A percentile compares a stretch with the other conserved stretches of the same genome.
Conservation (phyloP, 2,888 invertebrate species). For the Diarsia rubi region DNA sequence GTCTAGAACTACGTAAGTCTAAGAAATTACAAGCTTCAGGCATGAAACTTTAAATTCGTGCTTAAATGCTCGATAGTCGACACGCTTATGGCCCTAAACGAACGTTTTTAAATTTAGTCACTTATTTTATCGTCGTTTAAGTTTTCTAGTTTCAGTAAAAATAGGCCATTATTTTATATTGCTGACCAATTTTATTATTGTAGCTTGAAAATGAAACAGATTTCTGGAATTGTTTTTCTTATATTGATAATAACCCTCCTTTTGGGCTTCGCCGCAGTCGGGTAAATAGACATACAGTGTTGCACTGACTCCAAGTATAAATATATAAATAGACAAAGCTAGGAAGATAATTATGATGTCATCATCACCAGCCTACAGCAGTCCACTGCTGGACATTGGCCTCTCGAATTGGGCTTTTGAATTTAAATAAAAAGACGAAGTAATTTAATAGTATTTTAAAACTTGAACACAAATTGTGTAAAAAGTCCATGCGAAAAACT, state of each 20-base stretch:
- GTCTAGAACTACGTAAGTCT: constrained; percentile 38
- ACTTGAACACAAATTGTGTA: too few species aligned
- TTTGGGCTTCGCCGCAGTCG: too few species aligned
- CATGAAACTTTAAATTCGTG: constrained; percentile 20
- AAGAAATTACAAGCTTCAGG: constrained; percentile 22
- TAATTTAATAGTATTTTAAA: too few species aligned
- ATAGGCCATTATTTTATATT: background rate
- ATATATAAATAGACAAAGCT: too few species aligned
- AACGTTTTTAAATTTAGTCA: constrained; percentile 1
- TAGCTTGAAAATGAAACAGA: background rate
- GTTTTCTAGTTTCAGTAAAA: background rate
- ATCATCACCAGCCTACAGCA: background rate
- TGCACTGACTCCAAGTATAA: background rate
- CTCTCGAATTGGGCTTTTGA: too few species aligned
- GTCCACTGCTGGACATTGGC: background rate
- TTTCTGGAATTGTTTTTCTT: background rate
- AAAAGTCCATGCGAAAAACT: too few species aligned
- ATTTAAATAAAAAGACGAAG: too few species aligned
- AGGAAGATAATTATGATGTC: background rate
- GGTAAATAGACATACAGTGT: too few species aligned
- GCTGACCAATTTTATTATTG: background rate
- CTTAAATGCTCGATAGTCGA: constrained; percentile 34
- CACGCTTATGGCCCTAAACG: constrained; percentile 32
- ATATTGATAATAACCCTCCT: too few species aligned
- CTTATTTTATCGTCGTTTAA: background rate